Base-by-base conservation (phyloP, 2,797 vertebrate genomes). In the Lepus oiostolus region DNA sequence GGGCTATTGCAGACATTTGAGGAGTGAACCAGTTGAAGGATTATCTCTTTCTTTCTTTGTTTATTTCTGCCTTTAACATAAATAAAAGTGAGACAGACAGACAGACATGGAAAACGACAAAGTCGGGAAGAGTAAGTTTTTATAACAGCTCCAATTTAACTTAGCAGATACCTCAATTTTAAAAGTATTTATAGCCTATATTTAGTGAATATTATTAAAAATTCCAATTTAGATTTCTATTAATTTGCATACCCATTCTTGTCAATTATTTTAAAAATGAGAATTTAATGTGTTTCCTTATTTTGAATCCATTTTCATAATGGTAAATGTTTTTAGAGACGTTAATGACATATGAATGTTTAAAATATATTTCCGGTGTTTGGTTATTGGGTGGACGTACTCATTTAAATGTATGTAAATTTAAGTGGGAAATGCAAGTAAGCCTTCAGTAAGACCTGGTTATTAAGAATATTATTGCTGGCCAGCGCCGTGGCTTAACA, bases 351-450 rank as follows among this genome's bases (percentile, higher is more conserved):
- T 14, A 35, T 72, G 7, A 17, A 35, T 7, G 67, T 82, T 93
- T 68, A 82, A 63, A 72, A 77, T 60, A 74, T n/a, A 35, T 26
- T 75, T 7, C 38, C 67, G 21, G 6, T 74, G 67, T 80, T 90
- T 80, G 19, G 4, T 65, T 2, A 22, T 12, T 21, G 0, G 5
- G 17, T 21, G 26, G 17, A 85, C 50, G 7, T 68, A 12, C 2
- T 82, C 8, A 82, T 50, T 65, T 79, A 94, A 88, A 30, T n/a
- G 30, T 17, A 92, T n/a, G 26, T 32, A 85, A 24, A 74, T 79
- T 83, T 74, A 47, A 24, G 47, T 4, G 2, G 7, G 5, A 30
- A 70, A 63, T 26, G n/a, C 7, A 95, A 89, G 74, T 62, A 65
- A 91, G 42, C 32, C 83, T 70, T 63, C 14, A 85, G 14, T 14